Percentiles rank a stretch among this genome's conserved stretches.
Conservation (phyloP, 92 coral and sea anemone genomes). For the Parazoanthus swiftii region DNA sequence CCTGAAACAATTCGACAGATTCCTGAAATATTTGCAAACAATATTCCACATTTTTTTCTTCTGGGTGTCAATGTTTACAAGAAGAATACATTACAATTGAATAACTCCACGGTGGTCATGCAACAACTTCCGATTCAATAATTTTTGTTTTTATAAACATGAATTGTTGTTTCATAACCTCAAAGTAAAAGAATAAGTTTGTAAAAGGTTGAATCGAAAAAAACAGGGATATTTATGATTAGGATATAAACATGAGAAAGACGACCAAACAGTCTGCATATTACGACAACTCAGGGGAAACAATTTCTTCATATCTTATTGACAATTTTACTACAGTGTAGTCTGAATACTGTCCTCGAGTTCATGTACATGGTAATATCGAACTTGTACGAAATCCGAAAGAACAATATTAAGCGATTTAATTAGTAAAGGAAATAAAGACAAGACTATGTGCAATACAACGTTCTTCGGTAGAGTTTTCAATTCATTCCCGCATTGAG, state of each 20-base stretch:
- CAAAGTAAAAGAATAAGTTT: neutral
- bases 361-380: neutral
- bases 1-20: no score
- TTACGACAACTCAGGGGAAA: neutral
- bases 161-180: neutral
- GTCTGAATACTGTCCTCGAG: neutral
- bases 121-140: no score
- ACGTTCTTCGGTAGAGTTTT: neutral
- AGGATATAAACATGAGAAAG: neutral
- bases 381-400: neutral
- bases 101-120: neutral
- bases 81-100: no score
- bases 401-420: conserved; percentile 33
- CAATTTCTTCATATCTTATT: neutral
- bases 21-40: no score
- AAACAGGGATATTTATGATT: neutral
- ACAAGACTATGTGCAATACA: neutral
- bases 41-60: no score
- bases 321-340: neutral
- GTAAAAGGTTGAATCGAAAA: neutral
- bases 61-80: no score
- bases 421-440: conserved; percentile 41
- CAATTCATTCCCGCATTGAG: neutral
- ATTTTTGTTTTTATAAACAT: no score
- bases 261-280: neutral